Conservation (phyloP, 2,888 invertebrate genomes). For the Hyalella azteca region DNA sequence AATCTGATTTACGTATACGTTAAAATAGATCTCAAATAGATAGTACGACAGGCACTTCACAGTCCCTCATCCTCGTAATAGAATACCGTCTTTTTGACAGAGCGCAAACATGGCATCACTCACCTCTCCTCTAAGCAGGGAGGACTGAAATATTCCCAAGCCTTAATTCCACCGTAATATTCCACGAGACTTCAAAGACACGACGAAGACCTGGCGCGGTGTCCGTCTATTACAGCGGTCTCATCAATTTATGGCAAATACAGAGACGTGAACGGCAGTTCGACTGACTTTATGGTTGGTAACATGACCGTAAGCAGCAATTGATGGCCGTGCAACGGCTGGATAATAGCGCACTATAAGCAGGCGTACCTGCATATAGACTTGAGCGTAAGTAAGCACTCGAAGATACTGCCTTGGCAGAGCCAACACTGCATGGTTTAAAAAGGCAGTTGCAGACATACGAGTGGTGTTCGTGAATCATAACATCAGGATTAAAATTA, state of each 20-base stretch:
- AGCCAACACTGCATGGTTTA: background rate
- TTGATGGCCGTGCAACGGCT: background rate
- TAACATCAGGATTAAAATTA: too few species aligned
- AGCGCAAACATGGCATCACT: too few species aligned
- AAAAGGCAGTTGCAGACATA: too few species aligned
- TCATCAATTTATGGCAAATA: background rate
- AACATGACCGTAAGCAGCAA: background rate
- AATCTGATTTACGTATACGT: too few species aligned
- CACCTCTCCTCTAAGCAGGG: too few species aligned
- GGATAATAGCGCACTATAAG: background rate
- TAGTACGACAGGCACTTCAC: too few species aligned
- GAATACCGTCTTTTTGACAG: too few species aligned
- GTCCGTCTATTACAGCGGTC: background rate
- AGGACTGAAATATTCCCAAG: too few species aligned
- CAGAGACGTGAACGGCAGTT: background rate
- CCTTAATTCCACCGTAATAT: too few species aligned
- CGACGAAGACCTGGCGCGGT: background rate
- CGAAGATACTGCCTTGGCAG: background rate
- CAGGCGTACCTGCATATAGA: background rate
- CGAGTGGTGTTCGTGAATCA: too few species aligned
- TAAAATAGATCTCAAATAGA: too few species aligned
- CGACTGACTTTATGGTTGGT: background rate
- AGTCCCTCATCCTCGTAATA: too few species aligned
- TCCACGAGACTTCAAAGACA: background rate
- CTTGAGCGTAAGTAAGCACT: background rate